Evolutionary conservation across 2,888 invertebrate species (phyloP).

Genomic region (Plusia festucae): DNA sequence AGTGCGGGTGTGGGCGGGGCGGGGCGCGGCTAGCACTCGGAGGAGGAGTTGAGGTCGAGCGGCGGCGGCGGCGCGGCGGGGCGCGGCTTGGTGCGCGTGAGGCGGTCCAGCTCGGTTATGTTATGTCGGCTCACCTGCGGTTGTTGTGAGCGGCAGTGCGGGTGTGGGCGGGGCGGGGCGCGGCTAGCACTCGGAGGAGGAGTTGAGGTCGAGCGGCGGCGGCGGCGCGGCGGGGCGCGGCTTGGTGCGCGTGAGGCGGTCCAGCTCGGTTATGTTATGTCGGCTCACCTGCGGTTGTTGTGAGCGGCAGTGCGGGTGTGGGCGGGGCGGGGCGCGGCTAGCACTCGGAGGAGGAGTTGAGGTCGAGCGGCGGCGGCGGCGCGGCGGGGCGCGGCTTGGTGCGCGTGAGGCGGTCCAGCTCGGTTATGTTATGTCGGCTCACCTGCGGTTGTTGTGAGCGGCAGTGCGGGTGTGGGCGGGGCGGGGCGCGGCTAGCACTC

Average conservation of each 20-base stretch:
- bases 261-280: conserved; percentile 97
- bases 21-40: conserved; percentile 73
- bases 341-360: conserved; percentile 7
- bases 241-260: conserved; percentile 94
- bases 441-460: conserved; percentile 29
- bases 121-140: conserved; percentile 94
- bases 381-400: conserved; percentile 80
- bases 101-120: conserved; percentile 96
- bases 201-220: background rate
- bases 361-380: background rate
- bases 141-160: conserved; percentile 71
- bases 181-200: conserved; percentile 65
- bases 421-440: conserved; percentile 78
- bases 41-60: conserved; percentile 87
- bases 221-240: background rate
- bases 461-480: conserved; percentile 2
- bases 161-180: conserved; percentile 90
- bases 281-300: conserved; percentile 91
- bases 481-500: conserved; percentile 74
- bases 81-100: conserved; percentile 91
- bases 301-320: conserved; percentile 74
- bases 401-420: conserved; percentile 96
- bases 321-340: conserved; percentile 91
- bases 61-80: conserved; percentile 89
- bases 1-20: background rate